Percentiles rank a stretch among this genome's conserved stretches.
These are phyloP conservation scores for Nomada flava DNA, from an alignment of 2,888 invertebrate species.

Conservation along the genomic window DNA sequence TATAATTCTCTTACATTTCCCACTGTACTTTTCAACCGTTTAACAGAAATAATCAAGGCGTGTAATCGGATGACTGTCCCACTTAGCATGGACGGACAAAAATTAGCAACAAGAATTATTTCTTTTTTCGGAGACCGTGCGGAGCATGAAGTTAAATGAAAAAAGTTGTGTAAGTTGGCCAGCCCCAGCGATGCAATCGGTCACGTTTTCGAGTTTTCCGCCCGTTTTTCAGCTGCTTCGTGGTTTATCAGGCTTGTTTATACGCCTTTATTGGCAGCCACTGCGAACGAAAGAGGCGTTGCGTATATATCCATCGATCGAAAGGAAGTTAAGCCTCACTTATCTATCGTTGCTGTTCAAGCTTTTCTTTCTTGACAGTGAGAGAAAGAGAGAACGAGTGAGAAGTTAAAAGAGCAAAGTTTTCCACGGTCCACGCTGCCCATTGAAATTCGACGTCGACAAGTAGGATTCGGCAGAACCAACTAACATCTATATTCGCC, in stretches of 20 bases:
- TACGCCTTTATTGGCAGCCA: constrained; percentile 53
- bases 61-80: background rate
- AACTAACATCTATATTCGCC: constrained; percentile 15
- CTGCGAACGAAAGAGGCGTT: constrained; percentile 47
- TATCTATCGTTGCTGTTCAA: constrained; percentile 45
- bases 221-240: constrained; percentile 28
- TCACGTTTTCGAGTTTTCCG: constrained; percentile 60
- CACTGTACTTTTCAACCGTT: too few species aligned
- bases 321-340: constrained; percentile 60
- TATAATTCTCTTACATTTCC: too few species aligned
- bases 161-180: constrained; percentile 57
- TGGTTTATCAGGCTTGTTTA: constrained; percentile 64
- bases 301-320: constrained; percentile 58
- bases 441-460: constrained; percentile 58
- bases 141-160: constrained; percentile 35
- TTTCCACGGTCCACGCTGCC: constrained; percentile 2
- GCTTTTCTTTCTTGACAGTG: constrained; percentile 23
- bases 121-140: constrained; percentile 1
- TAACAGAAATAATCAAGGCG: background rate
- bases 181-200: constrained; percentile 44
- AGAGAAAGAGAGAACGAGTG: too few species aligned
- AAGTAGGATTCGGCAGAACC: constrained; percentile 25
- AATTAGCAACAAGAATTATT: constrained; percentile 10
- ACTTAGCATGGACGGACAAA: background rate
- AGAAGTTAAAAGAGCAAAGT: background rate